Conservation (phyloP, 2,113 vertebrate genomes). For the Crotalus viridis region DNA sequence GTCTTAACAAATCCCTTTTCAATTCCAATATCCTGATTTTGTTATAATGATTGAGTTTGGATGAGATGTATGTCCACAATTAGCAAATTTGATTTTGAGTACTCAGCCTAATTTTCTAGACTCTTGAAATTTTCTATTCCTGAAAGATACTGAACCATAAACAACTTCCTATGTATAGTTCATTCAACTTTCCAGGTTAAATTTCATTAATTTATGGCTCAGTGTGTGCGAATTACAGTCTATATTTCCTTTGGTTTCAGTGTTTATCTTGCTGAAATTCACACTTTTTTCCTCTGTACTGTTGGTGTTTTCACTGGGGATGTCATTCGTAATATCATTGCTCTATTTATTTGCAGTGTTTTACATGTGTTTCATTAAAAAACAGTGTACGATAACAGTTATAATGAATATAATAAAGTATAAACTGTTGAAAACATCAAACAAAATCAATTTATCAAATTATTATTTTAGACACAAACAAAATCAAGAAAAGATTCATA, state of each 20-base stretch:
- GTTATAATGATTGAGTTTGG: not conserved
- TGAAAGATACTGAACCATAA: not conserved
- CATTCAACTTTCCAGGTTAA: not conserved
- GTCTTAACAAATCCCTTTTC: not conserved
- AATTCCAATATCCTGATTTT: not conserved
- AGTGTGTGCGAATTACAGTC: not conserved
- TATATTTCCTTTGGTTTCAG: not conserved
- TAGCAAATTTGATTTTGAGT: not conserved
- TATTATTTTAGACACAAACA: not conserved
- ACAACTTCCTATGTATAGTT: not conserved
- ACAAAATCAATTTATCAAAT: not conserved
- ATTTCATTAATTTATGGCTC: not conserved
- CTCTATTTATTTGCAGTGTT: not conserved
- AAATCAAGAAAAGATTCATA: not conserved
- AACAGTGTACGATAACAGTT: not conserved
- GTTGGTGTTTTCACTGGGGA: not conserved
- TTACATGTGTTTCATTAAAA: not conserved
- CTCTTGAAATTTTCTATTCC: not conserved
- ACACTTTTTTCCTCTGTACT: not conserved
- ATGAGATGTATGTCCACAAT: not conserved
- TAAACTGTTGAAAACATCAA: not conserved
- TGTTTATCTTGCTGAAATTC: not conserved
- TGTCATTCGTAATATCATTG: not conserved
- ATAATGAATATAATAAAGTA: not conserved
- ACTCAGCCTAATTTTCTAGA: not conserved